phyloP scores from a whole-genome alignment of 2,797 vertebrate genomes.

The Enoplosus armatus region DNA sequence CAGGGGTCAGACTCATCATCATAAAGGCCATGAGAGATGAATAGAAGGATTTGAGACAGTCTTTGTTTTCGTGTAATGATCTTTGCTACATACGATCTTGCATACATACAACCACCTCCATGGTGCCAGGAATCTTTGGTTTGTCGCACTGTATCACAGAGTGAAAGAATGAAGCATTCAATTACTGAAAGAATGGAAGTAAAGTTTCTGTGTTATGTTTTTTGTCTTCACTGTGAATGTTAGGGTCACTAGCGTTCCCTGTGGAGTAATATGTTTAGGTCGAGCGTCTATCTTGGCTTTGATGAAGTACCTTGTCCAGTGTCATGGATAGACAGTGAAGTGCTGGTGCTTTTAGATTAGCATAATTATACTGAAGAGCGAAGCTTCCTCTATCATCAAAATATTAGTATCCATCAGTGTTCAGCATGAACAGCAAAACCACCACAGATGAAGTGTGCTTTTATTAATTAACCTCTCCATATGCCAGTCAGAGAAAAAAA shows the following conservation, averaged over 20 bases:
- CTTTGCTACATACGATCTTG: conserved; percentile 45
- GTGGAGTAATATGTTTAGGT: conserved; percentile 62
- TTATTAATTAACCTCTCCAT: conserved; percentile 78
- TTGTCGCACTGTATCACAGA: conserved; percentile 26
- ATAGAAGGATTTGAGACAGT: conserved; percentile 42
- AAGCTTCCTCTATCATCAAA: conserved; percentile 81
- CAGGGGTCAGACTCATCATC: conserved; percentile 58
- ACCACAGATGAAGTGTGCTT: conserved; percentile 72
- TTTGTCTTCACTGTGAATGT: conserved; percentile 48
- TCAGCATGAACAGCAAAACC: conserved; percentile 71
- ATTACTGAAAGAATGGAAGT: conserved; percentile 38
- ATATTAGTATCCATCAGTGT: conserved; percentile 80
- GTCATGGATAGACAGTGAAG: conserved; percentile 78
- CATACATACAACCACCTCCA: conserved; percentile 16
- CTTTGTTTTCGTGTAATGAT: conserved; percentile 59
- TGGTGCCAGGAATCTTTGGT: conserved; percentile 20
- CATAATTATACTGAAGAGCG: conserved; percentile 82
- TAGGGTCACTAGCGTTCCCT: conserved; percentile 45
- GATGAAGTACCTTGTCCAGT: conserved; percentile 80
- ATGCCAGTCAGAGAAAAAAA: conserved; percentile 65
- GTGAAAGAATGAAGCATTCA: conserved; percentile 39
- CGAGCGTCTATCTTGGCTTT: conserved; percentile 72
- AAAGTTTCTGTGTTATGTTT: conserved; percentile 54
- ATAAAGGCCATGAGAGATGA: conserved; percentile 56
- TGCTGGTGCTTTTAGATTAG: conserved; percentile 78